Conservation (phyloP, 2,888 invertebrate genomes). For the Odontothrips loti region DNA sequence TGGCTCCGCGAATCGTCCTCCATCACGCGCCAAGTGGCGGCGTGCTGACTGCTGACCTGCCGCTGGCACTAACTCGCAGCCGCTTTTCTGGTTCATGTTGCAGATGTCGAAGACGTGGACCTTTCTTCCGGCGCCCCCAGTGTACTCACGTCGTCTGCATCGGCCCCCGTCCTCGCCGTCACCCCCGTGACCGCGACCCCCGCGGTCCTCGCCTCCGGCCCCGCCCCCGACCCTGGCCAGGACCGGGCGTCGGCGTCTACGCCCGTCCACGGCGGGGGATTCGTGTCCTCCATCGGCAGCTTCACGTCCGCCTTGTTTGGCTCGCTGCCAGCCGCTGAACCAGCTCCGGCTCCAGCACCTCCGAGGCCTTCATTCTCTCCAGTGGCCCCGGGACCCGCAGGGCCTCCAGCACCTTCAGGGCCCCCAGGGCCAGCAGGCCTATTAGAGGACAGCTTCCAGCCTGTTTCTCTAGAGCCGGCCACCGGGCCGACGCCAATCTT, state of each 20-base stretch:
- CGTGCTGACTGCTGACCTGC: no score
- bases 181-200: slow-evolving; percentile 36
- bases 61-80: no score
- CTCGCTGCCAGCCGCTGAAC: slow-evolving; percentile 3
- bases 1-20: no score
- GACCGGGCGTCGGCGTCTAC: slow-evolving; percentile 36
- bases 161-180: slow-evolving; percentile 29
- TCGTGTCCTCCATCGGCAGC: slow-evolving; percentile 29
- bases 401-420: neutral
- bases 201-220: slow-evolving; percentile 33
- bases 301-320: slow-evolving; percentile 32
- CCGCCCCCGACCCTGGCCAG: slow-evolving; percentile 36
- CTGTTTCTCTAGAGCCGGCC: neutral
- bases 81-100: neutral
- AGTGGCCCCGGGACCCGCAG: neutral
- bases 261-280: slow-evolving; percentile 30
- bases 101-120: slow-evolving; percentile 27
- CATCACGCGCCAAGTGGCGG: no score
- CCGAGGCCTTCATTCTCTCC: slow-evolving; percentile 23
- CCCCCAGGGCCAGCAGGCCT: neutral
- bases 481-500: neutral
- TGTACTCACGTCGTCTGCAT: slow-evolving; percentile 14
- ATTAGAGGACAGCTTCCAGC: neutral
- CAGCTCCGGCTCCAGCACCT: slow-evolving; percentile 28
- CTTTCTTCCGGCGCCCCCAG: neutral